Evolutionary conservation across 2,888 invertebrate genomes (phyloP).

Genomic region (Pycnomerus fuliginosus): DNA sequence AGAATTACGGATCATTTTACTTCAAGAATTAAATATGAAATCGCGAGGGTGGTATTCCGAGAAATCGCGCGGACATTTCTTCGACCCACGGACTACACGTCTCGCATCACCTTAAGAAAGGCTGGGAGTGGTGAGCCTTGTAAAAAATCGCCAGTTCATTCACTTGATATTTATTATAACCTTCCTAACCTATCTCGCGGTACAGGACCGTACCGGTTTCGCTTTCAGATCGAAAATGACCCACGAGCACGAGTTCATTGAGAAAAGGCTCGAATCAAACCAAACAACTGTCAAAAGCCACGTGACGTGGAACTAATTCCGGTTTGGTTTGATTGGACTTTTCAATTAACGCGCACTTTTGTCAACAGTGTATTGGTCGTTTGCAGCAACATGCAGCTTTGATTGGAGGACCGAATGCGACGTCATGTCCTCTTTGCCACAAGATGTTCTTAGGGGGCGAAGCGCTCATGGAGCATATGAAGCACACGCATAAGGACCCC

Average conservation of each 20-base stretch:
- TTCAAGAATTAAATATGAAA: too few species aligned
- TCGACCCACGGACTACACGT: too few species aligned
- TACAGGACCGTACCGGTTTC: conserved; percentile 11
- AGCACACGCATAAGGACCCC: conserved; percentile 91
- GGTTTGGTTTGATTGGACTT: conserved; percentile 45
- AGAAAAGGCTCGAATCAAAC: conserved; percentile 35
- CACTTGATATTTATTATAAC: conserved; percentile 52
- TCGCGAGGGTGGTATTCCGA: too few species aligned
- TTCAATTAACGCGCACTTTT: conserved; percentile 37
- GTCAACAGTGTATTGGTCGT: conserved; percentile 91
- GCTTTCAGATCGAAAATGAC: background rate
- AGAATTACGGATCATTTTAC: too few species aligned
- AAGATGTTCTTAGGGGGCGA: conserved; percentile 92
- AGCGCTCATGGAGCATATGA: conserved; percentile 94
- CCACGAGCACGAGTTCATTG: background rate
- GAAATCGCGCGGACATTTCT: too few species aligned
- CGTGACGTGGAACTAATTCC: conserved; percentile 6
- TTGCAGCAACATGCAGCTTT: conserved; percentile 94
- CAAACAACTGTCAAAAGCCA: background rate
- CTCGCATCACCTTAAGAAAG: conserved; percentile 4
- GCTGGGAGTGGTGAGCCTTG: conserved; percentile 15
- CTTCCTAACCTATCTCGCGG: conserved; percentile 49
- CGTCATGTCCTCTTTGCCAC: conserved; percentile 91
- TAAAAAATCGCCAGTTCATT: conserved; percentile 43
- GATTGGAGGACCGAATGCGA: conserved; percentile 88